These are phyloP conservation scores for Harpalus rubripes DNA, from an alignment of 2,888 invertebrate species.

Conservation along the genomic window DNA sequence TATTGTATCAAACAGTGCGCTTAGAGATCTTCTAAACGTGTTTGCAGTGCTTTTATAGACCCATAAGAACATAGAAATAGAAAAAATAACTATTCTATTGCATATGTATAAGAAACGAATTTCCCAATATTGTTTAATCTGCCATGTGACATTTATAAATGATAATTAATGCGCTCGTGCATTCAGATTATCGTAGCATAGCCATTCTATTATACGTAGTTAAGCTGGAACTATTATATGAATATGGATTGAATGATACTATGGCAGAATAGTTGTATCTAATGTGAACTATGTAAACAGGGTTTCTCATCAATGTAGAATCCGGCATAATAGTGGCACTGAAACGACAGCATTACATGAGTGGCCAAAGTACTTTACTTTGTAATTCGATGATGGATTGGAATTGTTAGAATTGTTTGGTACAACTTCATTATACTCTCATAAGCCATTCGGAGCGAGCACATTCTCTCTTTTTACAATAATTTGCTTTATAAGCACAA, in stretches of 20 bases:
- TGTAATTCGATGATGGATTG: constrained; percentile 16
- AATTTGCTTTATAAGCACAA: background rate
- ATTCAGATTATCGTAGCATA: constrained; percentile 3
- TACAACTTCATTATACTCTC: background rate
- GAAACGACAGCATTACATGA: background rate
- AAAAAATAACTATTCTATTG: background rate
- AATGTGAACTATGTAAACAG: constrained; percentile 8
- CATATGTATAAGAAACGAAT: background rate
- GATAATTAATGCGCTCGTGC: background rate
- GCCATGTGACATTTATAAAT: background rate
- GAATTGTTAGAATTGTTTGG: constrained; percentile 4
- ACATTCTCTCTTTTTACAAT: too few relatives aligned
- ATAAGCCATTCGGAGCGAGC: background rate
- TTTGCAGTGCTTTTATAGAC: too few relatives aligned
- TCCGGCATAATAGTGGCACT: constrained; percentile 4
- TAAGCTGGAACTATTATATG: constrained; percentile 12
- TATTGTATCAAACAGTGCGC: too few relatives aligned
- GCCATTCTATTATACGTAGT: background rate
- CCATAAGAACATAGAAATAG: too few relatives aligned
- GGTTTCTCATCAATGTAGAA: background rate
- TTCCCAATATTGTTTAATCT: too few relatives aligned
- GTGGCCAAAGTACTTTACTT: background rate
- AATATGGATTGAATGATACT: constrained; percentile 46
- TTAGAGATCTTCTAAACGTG: too few relatives aligned
- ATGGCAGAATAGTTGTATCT: constrained; percentile 22